phyloP scores from a whole-genome alignment of 2,888 invertebrate species.

The Hetaerina titia region DNA sequence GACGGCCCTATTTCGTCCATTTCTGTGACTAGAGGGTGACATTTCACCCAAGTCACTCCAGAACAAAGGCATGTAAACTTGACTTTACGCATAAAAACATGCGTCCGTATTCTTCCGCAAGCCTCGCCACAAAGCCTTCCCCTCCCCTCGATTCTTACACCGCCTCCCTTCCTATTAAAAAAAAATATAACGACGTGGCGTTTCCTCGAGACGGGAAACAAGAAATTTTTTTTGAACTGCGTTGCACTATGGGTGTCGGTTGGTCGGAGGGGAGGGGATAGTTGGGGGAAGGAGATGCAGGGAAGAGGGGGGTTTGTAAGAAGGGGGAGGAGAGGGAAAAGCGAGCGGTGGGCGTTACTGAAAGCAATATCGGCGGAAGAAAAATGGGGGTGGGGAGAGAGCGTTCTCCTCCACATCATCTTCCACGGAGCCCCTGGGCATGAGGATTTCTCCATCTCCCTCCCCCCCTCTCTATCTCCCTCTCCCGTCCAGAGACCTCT shows the following conservation, averaged over 20 bases:
- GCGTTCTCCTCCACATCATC: conserved; percentile 40
- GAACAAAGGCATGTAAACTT: too few species aligned
- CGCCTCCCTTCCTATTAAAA: neutral
- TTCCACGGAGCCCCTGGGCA: conserved; percentile 47
- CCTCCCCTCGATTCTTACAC: neutral
- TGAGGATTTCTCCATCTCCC: conserved; percentile 38
- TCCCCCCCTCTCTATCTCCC: neutral
- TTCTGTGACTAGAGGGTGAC: too few species aligned
- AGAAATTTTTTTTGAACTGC: neutral
- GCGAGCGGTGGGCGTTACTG: conserved; percentile 45
- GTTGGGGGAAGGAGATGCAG: neutral
- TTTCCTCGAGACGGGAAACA: neutral
- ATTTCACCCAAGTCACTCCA: too few species aligned
- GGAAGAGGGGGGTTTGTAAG: neutral
- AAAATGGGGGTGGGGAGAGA: conserved; percentile 58
- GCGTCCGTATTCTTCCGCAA: neutral
- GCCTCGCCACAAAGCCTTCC: neutral
- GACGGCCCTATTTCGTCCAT: too few species aligned
- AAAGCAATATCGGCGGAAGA: conserved; percentile 61
- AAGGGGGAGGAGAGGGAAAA: neutral
- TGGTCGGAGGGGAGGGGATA: too few species aligned
- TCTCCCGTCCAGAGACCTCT: neutral
- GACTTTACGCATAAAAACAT: neutral
- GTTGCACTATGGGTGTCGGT: conserved; percentile 7
- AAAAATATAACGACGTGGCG: neutral